phyloP scores from a whole-genome alignment of 2,888 invertebrate genomes.

The Pseudanteris insignis region DNA sequence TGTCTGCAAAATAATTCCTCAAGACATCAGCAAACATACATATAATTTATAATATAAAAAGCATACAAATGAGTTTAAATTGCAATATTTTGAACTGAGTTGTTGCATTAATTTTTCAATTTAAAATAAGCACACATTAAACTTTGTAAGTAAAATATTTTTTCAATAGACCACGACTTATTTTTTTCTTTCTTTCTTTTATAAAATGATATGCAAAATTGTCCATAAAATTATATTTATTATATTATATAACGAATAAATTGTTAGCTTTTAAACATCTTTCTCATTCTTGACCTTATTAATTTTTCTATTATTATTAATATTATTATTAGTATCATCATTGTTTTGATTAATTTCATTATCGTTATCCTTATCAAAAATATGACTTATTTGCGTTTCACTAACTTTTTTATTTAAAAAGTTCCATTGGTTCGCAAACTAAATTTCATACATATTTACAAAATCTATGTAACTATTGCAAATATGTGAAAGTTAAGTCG shows the following conservation, averaged over 20 bases:
- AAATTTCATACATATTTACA: conserved; percentile 12
- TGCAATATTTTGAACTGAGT: background rate
- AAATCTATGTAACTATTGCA: conserved; percentile 17
- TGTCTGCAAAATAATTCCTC: conserved; percentile 30
- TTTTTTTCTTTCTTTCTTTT: conserved; percentile 10
- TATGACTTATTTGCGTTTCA: conserved; percentile 18
- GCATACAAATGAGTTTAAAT: conserved; percentile 1
- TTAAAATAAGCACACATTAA: conserved; percentile 43
- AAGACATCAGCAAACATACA: background rate
- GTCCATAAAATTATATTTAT: no score
- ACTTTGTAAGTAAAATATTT: conserved; percentile 17
- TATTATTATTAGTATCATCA: no score
- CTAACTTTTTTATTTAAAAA: conserved; percentile 3
- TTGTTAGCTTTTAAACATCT: no score
- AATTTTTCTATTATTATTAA: no score
- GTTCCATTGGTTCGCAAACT: conserved; percentile 1
- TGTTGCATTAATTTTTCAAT: conserved; percentile 7
- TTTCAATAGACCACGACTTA: conserved; percentile 25
- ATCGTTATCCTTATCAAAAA: conserved; percentile 38
- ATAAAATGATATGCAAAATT: no score
- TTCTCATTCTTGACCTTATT: no score
- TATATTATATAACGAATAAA: no score
- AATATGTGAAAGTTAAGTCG: no score
- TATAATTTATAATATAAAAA: conserved; percentile 9
- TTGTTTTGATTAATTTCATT: no score